Base-by-base conservation (phyloP, 1,140 invertebrate species). In the Acromyrmex heyeri region DNA sequence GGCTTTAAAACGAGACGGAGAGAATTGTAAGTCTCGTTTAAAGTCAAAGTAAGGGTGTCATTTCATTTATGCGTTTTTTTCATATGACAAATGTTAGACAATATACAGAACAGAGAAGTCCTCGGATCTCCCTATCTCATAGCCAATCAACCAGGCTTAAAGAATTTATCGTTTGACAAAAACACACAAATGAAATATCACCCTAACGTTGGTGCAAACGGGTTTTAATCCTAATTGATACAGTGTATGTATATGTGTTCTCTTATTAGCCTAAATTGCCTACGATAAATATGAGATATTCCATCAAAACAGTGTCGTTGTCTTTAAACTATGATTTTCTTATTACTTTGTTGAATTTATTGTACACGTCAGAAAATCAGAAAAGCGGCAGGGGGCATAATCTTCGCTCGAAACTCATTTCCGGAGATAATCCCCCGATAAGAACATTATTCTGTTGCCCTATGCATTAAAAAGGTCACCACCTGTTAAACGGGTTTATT, bases 331-430 rank as follows among this genome's bases (percentile, higher is more conserved):
- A 50, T 27, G 62, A 21, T 53, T 69, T 67, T 69, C 50, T 53
- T 81, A 53, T 81, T 86, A 81, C 61, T 82, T 67, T 53, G 14
- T 79, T 62, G 44, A 86, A 81, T 86, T 86, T 81, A 69, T 21
- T 24, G 8, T 78, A 57, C n/a, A 21, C 24, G 18, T 18, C 61
- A 7, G 44, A 10, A 55, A 53, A 27, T 44, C 70, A 50, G 27
- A 6, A 72, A 50, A 73, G 16, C 72, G 30, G 27, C 24, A 34
- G 10, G 34, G 44, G 30, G 0, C 53, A 59, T 86, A 86, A 86
- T 86, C 85, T 86, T 81, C 76, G 21, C 64, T 53, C 85, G 14
- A 65, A 81, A 86, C 85, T 78, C 79, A 86, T 67, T 86, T 86
- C 76, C 75, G 27, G 38, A 82, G 85, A 86, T 86, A 86, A 86